phyloP scores from a whole-genome alignment of 2,797 vertebrate genomes.

The Philypnodon macrostomus region DNA sequence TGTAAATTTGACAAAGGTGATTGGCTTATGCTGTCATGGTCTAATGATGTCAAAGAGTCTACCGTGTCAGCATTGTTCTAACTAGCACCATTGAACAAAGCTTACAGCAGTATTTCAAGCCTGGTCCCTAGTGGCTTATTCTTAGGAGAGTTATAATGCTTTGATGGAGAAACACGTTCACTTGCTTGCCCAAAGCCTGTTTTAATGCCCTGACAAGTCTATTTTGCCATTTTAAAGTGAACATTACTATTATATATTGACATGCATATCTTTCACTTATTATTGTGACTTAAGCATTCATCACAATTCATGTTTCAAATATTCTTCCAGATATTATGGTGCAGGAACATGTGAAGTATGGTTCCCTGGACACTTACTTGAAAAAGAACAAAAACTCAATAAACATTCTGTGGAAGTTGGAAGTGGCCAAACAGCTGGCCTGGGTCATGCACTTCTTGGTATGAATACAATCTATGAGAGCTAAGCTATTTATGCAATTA shows the following conservation, averaged over 20 bases:
- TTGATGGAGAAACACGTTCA: slow-evolving; percentile 9
- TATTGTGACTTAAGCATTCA: background rate
- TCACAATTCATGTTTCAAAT: background rate
- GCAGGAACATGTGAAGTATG: slow-evolving; percentile 94
- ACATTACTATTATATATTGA: background rate
- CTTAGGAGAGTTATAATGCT: slow-evolving; percentile 33
- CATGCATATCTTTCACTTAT: background rate
- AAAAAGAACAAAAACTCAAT: slow-evolving; percentile 89
- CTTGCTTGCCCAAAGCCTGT: background rate
- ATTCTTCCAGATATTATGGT: slow-evolving; percentile 94
- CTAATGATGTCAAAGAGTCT: slow-evolving; percentile 18
- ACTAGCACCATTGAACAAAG: slow-evolving; percentile 2
- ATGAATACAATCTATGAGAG: slow-evolving; percentile 37
- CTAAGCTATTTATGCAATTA: too few species aligned
- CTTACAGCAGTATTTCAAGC: slow-evolving; percentile 15
- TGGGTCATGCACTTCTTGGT: slow-evolving; percentile 98
- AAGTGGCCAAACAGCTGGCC: slow-evolving; percentile 95
- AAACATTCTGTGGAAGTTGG: slow-evolving; percentile 96
- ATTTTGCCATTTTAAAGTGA: background rate
- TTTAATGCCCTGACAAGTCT: background rate
- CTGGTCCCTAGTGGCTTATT: slow-evolving; percentile 26
- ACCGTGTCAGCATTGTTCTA: slow-evolving; percentile 6
- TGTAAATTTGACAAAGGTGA: background rate
- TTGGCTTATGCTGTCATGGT: slow-evolving; percentile 9
- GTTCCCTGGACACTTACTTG: slow-evolving; percentile 92